phyloP scores from a whole-genome alignment of 1,140 invertebrate genomes.

The Charaxes varanes region DNA sequence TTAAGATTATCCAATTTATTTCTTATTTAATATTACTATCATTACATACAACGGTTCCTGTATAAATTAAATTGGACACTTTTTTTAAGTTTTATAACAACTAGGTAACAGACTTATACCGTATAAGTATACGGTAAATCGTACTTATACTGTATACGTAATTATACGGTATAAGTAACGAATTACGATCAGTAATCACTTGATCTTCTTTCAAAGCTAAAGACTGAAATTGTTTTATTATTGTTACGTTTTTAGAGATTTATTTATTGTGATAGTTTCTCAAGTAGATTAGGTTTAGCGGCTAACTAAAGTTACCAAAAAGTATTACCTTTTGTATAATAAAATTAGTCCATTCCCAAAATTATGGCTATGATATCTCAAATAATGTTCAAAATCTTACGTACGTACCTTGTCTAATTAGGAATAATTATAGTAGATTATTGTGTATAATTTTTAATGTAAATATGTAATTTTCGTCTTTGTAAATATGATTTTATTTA shows the following conservation, averaged over 20 bases:
- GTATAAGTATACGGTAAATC: too few relatives aligned
- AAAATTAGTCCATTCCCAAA: constrained; percentile 46
- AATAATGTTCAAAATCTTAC: constrained; percentile 31
- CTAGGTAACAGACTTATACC: too few relatives aligned
- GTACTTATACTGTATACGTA: too few relatives aligned
- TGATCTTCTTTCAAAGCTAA: constrained; percentile 38
- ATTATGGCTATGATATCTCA: constrained; percentile 43
- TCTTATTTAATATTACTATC: background rate
- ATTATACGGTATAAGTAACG: too few relatives aligned
- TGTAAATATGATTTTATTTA: constrained; percentile 46
- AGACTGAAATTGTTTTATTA: constrained; percentile 63
- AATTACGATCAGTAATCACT: constrained; percentile 15
- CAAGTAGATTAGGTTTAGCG: constrained; percentile 37
- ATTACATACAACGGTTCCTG: too few relatives aligned
- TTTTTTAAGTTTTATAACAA: background rate
- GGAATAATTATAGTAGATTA: constrained; percentile 13
- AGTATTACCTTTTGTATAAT: constrained; percentile 68
- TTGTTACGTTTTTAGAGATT: constrained; percentile 61
- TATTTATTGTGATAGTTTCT: constrained; percentile 66
- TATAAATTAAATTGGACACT: background rate
- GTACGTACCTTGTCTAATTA: constrained; percentile 30
- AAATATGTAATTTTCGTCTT: constrained; percentile 29
- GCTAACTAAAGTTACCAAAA: constrained; percentile 69
- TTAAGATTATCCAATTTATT: constrained; percentile 5
- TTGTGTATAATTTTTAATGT: constrained; percentile 10